Conservation (phyloP, 2,888 invertebrate genomes). For the Pristionchus mayeri region DNA sequence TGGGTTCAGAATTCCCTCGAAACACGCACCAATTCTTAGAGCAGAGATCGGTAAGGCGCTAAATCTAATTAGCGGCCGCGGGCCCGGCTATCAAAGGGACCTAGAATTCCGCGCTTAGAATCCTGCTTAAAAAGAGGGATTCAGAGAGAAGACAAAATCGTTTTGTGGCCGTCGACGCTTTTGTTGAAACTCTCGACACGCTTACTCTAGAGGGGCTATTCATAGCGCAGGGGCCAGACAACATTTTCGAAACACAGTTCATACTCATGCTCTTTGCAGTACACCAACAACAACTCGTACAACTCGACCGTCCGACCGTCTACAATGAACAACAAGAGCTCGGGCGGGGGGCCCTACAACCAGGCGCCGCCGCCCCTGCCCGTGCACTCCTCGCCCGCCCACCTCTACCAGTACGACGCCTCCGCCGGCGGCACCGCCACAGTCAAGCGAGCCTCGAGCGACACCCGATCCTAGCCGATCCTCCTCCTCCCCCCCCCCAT, state of each 20-base stretch:
- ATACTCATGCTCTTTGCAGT: constrained; percentile 54
- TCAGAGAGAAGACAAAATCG: no score
- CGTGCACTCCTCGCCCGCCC: constrained; percentile 54
- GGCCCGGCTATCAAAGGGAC: neutral
- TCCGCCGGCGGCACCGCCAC: neutral
- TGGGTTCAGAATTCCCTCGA: neutral
- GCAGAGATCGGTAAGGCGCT: neutral
- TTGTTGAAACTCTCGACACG: neutral
- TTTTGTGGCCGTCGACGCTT: neutral
- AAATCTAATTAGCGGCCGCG: neutral
- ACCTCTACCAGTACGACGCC: constrained; percentile 51
- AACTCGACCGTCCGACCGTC: constrained; percentile 62
- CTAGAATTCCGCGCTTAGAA: neutral
- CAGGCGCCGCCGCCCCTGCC: constrained; percentile 48
- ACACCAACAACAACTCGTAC: constrained; percentile 69
- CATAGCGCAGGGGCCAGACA: neutral
- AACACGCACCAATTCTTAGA: neutral
- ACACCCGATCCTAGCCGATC: neutral
- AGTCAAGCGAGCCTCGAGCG: neutral
- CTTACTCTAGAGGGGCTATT: neutral
- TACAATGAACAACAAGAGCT: constrained; percentile 54
- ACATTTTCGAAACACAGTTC: neutral
- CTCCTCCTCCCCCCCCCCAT: neutral
- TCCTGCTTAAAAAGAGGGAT: neutral
- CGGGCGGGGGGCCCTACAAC: constrained; percentile 40